Evolutionary conservation across 1,140 invertebrate species (phyloP), one percentile per base, ranked within the genome.

Genomic region (Tenebrio molitor): DNA sequence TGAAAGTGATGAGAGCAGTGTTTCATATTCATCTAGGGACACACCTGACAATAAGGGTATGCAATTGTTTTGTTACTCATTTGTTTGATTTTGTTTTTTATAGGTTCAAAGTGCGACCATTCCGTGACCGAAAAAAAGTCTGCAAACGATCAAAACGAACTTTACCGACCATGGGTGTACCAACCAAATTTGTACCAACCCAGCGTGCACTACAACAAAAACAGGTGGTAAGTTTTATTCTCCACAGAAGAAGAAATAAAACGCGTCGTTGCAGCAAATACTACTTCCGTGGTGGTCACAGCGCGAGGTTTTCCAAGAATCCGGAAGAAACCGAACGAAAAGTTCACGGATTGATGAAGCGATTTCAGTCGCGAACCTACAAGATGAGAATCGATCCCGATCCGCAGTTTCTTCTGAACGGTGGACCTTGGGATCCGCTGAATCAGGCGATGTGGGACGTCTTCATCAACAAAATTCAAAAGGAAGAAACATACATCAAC

Each of bases 381-480:
- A 19, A 79, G 36, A 77, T 83, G 74, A 73, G 67, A 65, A 77
- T 81, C 41, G 72, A 76, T 58, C 62, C 74, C 8, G 76, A 76
- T 44, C 77, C 74, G 1, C 63, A 72, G 42, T 65, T 42, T 25
- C 70, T 77, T 25, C 68, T 75, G 16, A 77, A 74, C 46, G 72
- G 74, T 14, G 74, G 66, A 12, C 62, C 71, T 6, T 92, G 88
- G 84, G 91, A 92, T 80, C 84, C 84, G 29, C 81, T 95, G 2
- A 94, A 92, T 10, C 84, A 88, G 75, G 87, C 89, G 67, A 90
- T 96, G 8, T 95, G 93, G 92, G 87, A 91, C 65, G 92, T 92
- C 74, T 96, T 93, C 83, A 84, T 89, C 12, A 83, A 84, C 7
- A 90, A 91, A 73, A 92, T 93, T 75, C 95, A 97, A 84, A 91